Conservation (phyloP, 1,140 invertebrate species). For the Bactericera cockerelli region DNA sequence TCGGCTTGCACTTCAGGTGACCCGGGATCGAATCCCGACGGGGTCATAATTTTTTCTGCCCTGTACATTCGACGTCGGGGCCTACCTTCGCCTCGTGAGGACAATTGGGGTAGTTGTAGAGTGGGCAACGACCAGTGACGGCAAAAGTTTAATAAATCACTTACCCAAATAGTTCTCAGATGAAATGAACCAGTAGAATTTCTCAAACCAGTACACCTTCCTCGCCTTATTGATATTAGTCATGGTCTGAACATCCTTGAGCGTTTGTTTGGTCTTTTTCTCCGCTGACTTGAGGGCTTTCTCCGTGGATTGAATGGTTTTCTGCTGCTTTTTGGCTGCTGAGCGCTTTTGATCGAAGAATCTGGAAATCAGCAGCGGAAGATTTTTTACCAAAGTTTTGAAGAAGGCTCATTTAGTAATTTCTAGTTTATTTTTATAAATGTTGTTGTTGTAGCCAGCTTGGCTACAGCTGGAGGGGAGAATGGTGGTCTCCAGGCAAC, state of each 20-base stretch:
- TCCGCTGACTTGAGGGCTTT: slow-evolving; percentile 95
- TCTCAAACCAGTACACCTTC: slow-evolving; percentile 96
- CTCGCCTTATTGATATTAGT: slow-evolving; percentile 85
- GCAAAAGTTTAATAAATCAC: slow-evolving; percentile 17
- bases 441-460: too few relatives aligned
- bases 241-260: slow-evolving; percentile 88
- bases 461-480: too few relatives aligned
- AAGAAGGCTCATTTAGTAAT: too few relatives aligned
- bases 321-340: slow-evolving; percentile 89
- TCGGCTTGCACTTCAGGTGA: too few relatives aligned
- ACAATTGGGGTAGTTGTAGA: too few relatives aligned
- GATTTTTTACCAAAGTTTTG: neutral
- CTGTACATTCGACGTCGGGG: too few relatives aligned
- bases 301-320: slow-evolving; percentile 83
- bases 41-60: too few relatives aligned
- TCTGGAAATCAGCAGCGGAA: slow-evolving; percentile 29
- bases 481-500: too few relatives aligned
- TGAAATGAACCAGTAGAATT: slow-evolving; percentile 98
- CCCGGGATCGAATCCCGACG: too few relatives aligned
- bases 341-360: slow-evolving; percentile 84
- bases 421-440: too few relatives aligned
- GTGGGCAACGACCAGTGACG: too few relatives aligned
- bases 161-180: slow-evolving; percentile 87
- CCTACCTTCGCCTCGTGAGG: too few relatives aligned
- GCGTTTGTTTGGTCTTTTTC: slow-evolving; percentile 80